These are phyloP conservation scores for Chionomys nivalis DNA, from an alignment of 2,113 vertebrate genomes.

Conservation along the genomic window DNA sequence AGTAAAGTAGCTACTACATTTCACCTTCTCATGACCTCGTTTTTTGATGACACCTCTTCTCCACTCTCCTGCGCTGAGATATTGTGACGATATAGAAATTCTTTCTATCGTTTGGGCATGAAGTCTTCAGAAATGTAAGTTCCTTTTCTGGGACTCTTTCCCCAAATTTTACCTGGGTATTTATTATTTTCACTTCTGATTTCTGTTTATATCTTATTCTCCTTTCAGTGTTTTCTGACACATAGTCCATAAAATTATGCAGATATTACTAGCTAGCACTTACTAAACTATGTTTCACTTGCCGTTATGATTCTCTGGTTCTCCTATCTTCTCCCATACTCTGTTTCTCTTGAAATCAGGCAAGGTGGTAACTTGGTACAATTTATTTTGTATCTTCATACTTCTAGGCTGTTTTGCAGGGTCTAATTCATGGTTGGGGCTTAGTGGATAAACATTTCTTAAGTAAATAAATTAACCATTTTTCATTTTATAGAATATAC, in stretches of 20 bases:
- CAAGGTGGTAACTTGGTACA: background rate
- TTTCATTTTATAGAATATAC: background rate
- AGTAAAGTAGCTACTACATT: too few species aligned
- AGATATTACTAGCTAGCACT: background rate
- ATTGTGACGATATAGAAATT: background rate
- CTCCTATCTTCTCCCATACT: background rate
- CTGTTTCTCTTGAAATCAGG: background rate
- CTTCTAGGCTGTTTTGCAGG: background rate
- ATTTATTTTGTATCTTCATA: background rate
- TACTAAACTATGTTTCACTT: background rate
- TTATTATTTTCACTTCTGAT: background rate
- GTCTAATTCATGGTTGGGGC: background rate
- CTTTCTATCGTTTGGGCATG: background rate
- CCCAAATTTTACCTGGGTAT: background rate
- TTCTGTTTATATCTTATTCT: background rate
- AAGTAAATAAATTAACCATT: background rate
- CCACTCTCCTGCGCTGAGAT: rapidly evolving
- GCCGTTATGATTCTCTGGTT: background rate
- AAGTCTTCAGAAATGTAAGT: background rate
- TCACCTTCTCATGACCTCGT: rapidly evolving
- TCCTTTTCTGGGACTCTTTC: background rate
- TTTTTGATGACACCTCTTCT: background rate
- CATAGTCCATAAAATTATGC: background rate
- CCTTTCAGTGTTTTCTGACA: background rate
- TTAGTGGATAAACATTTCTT: background rate